A percentile compares a stretch with the other conserved stretches of the same genome.
Evolutionary conservation across 1,140 invertebrate species (phyloP).

Genomic region (Heliconius eleuchia): DNA sequence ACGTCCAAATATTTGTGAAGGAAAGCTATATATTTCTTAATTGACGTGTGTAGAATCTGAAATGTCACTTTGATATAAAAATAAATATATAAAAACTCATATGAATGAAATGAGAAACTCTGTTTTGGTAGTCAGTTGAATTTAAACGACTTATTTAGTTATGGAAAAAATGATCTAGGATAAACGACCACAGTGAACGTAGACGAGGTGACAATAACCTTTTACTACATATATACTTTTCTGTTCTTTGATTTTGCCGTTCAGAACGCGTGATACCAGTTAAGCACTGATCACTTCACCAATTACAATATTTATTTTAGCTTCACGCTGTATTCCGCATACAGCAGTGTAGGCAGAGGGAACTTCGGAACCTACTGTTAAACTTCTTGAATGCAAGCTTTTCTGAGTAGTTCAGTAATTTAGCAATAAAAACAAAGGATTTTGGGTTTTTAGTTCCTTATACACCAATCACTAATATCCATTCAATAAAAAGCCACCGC

Average conservation of each 20-base stretch:
- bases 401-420: no score
- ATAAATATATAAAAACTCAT: conserved; percentile 6
- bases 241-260: no score
- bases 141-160: conserved; percentile 1
- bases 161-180: neutral
- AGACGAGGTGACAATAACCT: neutral
- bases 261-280: no score
- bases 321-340: no score
- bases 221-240: neutral
- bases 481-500: neutral
- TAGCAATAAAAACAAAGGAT: no score
- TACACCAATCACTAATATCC: no score
- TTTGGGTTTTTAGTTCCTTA: no score
- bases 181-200: neutral
- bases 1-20: conserved; percentile 36
- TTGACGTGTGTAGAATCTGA: conserved; percentile 39
- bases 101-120: conserved; percentile 15
- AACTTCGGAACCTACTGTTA: no score
- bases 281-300: no score
- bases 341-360: no score
- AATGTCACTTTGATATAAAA: conserved; percentile 14
- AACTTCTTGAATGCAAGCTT: no score
- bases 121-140: conserved; percentile 5
- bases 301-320: no score
- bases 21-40: conserved; percentile 37